Conservation (phyloP, 2,113 vertebrate species). For the Oenanthe melanoleuca region DNA sequence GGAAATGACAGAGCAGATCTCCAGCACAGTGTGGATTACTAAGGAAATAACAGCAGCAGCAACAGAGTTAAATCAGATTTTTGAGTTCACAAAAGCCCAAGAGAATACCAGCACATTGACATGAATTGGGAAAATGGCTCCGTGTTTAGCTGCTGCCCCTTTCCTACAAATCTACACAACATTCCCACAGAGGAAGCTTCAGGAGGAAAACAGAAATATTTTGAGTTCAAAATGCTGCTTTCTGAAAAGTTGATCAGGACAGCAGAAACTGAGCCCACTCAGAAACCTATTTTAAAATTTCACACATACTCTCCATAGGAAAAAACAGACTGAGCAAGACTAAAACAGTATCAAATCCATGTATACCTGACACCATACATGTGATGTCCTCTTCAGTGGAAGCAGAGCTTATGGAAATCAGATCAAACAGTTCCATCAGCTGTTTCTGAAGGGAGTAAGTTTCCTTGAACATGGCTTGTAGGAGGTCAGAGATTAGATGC, state of each 20-base stretch:
- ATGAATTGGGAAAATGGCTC: not conserved
- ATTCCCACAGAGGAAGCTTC: not conserved
- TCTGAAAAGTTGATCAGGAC: not conserved
- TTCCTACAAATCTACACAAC: not conserved
- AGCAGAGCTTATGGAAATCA: constrained; percentile 74
- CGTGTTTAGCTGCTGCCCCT: not conserved
- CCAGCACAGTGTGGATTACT: constrained; percentile 93
- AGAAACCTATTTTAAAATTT: not conserved
- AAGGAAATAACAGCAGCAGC: not conserved
- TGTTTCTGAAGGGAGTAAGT: constrained; percentile 91
- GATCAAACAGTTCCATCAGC: constrained; percentile 88
- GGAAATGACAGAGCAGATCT: constrained; percentile 90
- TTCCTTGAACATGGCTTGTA: constrained; percentile 91
- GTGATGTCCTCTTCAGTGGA: constrained; percentile 76
- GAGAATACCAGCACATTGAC: not conserved
- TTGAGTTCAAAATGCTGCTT: not conserved
- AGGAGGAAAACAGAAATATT: not conserved
- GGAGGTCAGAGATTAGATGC: constrained; percentile 89
- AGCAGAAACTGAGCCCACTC: not conserved
- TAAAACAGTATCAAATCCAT: not conserved
- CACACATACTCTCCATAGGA: not conserved
- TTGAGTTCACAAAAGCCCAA: not conserved
- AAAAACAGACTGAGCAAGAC: not conserved
- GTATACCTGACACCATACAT: constrained; percentile 82
- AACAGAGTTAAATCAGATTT: not conserved